phyloP scores from a whole-genome alignment of 2,113 vertebrate genomes.

The Thunnus thynnus region DNA sequence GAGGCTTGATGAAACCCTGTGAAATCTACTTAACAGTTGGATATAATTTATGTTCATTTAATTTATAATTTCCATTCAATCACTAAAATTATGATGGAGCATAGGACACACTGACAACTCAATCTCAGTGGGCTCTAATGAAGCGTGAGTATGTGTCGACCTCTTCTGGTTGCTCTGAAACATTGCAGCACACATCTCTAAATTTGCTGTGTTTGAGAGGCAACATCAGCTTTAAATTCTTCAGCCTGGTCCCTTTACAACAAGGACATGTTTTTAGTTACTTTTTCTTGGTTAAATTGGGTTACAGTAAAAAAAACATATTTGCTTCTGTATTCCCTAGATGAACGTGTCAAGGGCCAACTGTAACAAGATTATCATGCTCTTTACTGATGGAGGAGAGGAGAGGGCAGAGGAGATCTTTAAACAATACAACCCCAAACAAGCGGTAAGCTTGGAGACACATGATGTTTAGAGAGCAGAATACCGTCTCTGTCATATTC shows the following conservation, averaged over 20 bases:
- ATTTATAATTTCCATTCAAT: constrained; percentile 9
- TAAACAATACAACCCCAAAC: constrained; percentile 90
- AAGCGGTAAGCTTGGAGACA: constrained; percentile 83
- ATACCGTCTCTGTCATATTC: background rate
- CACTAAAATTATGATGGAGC: constrained; percentile 5
- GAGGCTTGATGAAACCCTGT: constrained; percentile 4
- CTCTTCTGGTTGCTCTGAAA: constrained; percentile 63
- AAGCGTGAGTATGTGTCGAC: constrained; percentile 50
- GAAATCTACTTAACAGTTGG: background rate
- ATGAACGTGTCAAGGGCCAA: constrained; percentile 92
- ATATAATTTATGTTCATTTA: background rate
- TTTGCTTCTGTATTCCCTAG: constrained; percentile 67
- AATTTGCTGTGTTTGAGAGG: background rate
- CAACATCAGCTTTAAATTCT: background rate
- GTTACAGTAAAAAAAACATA: background rate
- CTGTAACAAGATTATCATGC: constrained; percentile 99
- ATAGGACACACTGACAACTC: background rate
- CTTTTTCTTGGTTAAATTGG: background rate
- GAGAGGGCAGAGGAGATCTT: constrained; percentile 96
- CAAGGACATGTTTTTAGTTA: background rate
- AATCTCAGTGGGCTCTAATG: background rate
- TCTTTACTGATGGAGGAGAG: constrained; percentile 98
- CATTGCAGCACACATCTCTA: constrained; percentile 5
- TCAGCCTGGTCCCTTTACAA: background rate
- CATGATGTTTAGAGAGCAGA: background rate